Conservation (phyloP, 2,113 vertebrate species). For the Xenopus laevis region DNA sequence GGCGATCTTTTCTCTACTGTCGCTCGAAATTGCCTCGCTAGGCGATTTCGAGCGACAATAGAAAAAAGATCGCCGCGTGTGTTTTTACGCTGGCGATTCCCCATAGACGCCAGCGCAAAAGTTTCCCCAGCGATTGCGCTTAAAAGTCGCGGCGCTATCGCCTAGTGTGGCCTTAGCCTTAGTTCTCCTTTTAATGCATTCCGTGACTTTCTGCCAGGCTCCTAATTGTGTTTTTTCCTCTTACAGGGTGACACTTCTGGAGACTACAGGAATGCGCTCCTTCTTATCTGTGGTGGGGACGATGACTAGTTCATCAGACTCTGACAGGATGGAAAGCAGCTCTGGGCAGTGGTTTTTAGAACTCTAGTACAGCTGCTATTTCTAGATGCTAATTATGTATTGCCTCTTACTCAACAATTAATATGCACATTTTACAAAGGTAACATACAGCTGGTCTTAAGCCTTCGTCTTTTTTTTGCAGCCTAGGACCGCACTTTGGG, state of each 20-base stretch:
- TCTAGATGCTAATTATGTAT: background rate
- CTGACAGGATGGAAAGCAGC: background rate
- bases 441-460: background rate
- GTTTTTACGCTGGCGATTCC: too few relatives aligned
- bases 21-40: too few relatives aligned
- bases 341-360: background rate
- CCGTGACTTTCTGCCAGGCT: background rate
- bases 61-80: too few relatives aligned
- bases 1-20: too few relatives aligned
- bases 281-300: conserved; percentile 85
- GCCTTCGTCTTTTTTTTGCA: background rate
- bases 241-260: conserved; percentile 84
- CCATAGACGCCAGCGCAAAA: too few relatives aligned
- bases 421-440: background rate
- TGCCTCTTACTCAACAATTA: background rate
- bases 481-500: background rate
- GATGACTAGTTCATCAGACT: conserved; percentile 66
- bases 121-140: too few relatives aligned
- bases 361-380: background rate
- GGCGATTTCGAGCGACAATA: too few relatives aligned
- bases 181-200: too few relatives aligned
- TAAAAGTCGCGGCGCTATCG: too few relatives aligned
- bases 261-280: conserved; percentile 86
- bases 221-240: conserved; percentile 47
- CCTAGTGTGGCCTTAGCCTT: too few relatives aligned